These are phyloP conservation scores for Paradisaea rubra DNA, from an alignment of 2,113 vertebrate species.

Conservation along the genomic window DNA sequence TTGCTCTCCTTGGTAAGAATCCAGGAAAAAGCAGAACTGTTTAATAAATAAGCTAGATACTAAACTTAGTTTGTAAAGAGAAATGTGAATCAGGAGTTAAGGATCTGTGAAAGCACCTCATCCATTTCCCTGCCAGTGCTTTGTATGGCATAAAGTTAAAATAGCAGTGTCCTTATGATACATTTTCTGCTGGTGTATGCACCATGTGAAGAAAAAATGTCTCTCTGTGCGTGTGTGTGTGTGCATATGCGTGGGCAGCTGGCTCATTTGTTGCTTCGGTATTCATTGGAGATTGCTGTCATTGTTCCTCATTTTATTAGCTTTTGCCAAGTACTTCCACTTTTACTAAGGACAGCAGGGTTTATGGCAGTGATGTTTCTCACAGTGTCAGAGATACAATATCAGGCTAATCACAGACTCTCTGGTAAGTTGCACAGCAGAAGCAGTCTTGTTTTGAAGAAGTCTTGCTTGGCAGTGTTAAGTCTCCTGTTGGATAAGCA, in stretches of 20 bases:
- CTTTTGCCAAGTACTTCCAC: constrained; percentile 68
- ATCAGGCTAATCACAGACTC: constrained; percentile 65
- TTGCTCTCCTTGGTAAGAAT: background rate
- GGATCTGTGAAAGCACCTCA: background rate
- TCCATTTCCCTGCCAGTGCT: background rate
- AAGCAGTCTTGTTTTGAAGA: constrained; percentile 42
- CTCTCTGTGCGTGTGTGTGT: background rate
- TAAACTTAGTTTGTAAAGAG: background rate
- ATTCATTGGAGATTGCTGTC: constrained; percentile 59
- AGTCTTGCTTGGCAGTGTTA: constrained; percentile 33
- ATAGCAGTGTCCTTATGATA: background rate
- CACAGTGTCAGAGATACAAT: constrained; percentile 69
- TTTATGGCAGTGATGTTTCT: constrained; percentile 72
- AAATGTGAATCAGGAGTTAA: background rate
- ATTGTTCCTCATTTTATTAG: constrained; percentile 68
- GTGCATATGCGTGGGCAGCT: background rate
- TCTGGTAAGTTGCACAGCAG: constrained; percentile 39
- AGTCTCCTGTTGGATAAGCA: constrained; percentile 26
- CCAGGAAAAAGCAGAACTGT: background rate
- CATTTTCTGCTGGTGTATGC: background rate
- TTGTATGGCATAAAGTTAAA: background rate
- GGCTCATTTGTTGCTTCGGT: constrained; percentile 32
- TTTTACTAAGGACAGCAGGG: constrained; percentile 66
- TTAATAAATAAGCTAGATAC: background rate
- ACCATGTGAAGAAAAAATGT: background rate